Evolutionary conservation across 2,113 vertebrate genomes (phyloP).

Genomic region (Cyprinodon tularosa): DNA sequence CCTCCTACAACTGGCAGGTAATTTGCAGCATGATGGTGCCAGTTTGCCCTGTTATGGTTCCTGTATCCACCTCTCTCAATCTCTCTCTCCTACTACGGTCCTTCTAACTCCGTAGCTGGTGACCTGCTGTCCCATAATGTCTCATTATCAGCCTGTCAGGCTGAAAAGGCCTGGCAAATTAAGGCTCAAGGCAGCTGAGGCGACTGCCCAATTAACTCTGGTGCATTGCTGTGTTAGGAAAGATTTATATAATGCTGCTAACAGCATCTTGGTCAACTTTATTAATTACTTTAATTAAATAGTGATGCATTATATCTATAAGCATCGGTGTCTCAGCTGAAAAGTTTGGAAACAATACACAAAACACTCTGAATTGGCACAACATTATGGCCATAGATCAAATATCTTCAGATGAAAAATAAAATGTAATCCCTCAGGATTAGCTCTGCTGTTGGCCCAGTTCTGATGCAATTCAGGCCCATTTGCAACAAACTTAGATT

Average conservation of each 20-base stretch:
- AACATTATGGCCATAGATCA: neutral
- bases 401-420: neutral
- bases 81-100: constrained; percentile 27
- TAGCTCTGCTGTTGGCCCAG: no score
- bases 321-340: neutral
- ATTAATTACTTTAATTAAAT: constrained; percentile 43
- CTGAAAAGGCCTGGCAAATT: constrained; percentile 65
- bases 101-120: constrained; percentile 48
- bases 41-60: constrained; percentile 65
- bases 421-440: neutral
- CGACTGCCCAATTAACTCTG: constrained; percentile 66
- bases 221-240: constrained; percentile 55
- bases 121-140: constrained; percentile 72
- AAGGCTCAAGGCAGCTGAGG: constrained; percentile 59
- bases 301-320: constrained; percentile 3
- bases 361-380: constrained; percentile 13
- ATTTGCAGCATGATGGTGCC: constrained; percentile 77
- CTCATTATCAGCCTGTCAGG: constrained; percentile 78
- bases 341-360: neutral
- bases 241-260: constrained; percentile 45
- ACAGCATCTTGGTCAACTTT: constrained; percentile 32
- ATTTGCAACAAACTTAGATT: no score
- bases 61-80: constrained; percentile 38
- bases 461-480: neutral
- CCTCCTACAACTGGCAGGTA: constrained; percentile 75